Base-by-base conservation (phyloP, 1,140 invertebrate genomes). In the Calliopsis andreniformis region DNA sequence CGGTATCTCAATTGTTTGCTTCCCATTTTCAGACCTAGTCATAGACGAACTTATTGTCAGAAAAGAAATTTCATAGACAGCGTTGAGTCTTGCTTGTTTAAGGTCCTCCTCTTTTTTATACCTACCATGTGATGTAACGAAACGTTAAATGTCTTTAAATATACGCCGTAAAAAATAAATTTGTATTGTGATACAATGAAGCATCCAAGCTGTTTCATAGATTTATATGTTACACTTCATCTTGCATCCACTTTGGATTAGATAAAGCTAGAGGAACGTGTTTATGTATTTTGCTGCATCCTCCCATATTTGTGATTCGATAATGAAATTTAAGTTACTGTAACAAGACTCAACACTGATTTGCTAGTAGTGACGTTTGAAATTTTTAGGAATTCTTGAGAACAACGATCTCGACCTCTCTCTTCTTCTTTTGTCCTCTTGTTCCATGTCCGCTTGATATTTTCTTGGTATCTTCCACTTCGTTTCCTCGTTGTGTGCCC, bases 401-500 rank as follows among this genome's bases (percentile, higher is more conserved):
- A 16, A 20, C 7, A 62, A 18, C 6, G 18, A 39, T 3, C 53
- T 53, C 47, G 32, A 77, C 20, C 45, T 78, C 66, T 72, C 61
- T 71, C 42, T 47, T 14, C 47, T 68, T 18, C 35, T 20, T 45
- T 76, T 62, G 14, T 53, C 32, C 39, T 5, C 5, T 56, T 63
- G 56, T 25, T 18, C 47, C 23, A 53, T 42, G 28, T 35, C 72
- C 39, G 61, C 61, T 80, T 76, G 47, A 42, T 67, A 76, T 73
- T 81, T 68, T 43, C 42, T 81, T 55, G 3, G 14, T 64, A 77
- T 77, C 49, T 77, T 66, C 61, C 49, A 39, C 20, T 53, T 62
- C 66, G 32, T 80, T 67, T n/a, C 55, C 25, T 59, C 45, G 45
- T 32, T 45, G 23, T 68, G 63, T 62, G 49, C 76, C 23, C 43